Conservation (phyloP, 2,888 invertebrate species). For the Oscheius sp. region DNA sequence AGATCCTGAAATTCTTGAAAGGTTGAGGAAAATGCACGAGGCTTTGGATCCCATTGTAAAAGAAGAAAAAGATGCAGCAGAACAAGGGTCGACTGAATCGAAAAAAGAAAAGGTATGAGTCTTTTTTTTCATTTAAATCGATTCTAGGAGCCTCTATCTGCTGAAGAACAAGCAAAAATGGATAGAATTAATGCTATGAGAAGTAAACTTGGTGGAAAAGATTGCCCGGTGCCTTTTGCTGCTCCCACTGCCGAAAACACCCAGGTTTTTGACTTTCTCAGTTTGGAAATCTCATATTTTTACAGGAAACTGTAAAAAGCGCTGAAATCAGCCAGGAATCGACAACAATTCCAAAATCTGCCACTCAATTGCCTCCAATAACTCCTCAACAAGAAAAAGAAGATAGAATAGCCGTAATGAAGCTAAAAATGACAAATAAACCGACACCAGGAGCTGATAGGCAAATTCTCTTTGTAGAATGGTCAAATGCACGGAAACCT, state of each 20-base stretch:
- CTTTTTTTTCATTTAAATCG: background rate
- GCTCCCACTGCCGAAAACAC: no score
- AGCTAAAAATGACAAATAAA: slow-evolving; percentile 33
- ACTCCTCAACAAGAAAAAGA: slow-evolving; percentile 26
- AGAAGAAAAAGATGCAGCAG: background rate
- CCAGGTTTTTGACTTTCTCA: background rate
- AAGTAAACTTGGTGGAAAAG: slow-evolving; percentile 1
- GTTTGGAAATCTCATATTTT: no score
- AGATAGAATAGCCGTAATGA: slow-evolving; percentile 35
- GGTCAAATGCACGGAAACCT: slow-evolving; percentile 27
- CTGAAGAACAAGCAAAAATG: background rate
- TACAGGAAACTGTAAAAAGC: no score
- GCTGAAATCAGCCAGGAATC: no score
- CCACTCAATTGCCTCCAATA: background rate
- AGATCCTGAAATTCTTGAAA: slow-evolving; percentile 10
- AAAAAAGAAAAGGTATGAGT: background rate
- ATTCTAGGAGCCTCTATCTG: background rate
- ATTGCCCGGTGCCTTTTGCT: background rate
- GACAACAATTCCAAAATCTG: background rate
- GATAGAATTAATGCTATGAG: slow-evolving; percentile 5
- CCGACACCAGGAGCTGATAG: background rate
- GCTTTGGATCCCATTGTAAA: slow-evolving; percentile 2
- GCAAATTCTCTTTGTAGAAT: slow-evolving; percentile 34
- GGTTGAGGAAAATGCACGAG: slow-evolving; percentile 16
- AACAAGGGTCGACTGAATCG: background rate